Conservation (phyloP, 2,113 vertebrate species). For the Myrmecophaga tridactyla region DNA sequence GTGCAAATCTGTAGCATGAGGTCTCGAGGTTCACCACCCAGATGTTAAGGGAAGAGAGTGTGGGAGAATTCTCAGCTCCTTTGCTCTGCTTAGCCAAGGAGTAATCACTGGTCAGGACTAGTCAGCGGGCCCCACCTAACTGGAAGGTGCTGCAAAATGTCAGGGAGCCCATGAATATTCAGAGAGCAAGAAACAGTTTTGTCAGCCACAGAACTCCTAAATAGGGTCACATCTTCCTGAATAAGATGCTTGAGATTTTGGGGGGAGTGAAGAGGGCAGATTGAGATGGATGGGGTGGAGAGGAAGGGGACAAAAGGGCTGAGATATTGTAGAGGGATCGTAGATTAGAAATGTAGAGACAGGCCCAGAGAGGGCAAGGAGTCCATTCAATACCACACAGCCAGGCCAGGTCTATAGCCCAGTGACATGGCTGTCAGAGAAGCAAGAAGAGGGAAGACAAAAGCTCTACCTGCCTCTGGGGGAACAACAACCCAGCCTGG, state of each 20-base stretch:
- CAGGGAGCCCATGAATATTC: not conserved
- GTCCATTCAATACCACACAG: not conserved
- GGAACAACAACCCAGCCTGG: not conserved
- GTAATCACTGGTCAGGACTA: not conserved
- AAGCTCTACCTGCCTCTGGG: not conserved
- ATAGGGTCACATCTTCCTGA: not conserved
- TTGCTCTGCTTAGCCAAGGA: not conserved
- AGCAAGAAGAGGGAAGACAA: not conserved
- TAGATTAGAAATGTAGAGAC: not conserved
- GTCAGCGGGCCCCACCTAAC: not conserved
- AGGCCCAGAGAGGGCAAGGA: not conserved
- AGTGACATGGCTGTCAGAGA: not conserved
- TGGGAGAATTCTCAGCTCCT: not conserved
- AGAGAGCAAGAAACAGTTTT: slow-evolving; percentile 1
- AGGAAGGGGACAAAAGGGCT: not conserved
- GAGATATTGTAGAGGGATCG: not conserved
- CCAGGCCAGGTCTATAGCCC: not conserved
- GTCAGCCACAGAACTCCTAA: not conserved
- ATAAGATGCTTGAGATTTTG: not conserved
- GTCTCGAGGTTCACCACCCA: not conserved
- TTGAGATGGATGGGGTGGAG: not conserved
- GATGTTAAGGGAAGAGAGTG: not conserved
- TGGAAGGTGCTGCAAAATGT: not conserved
- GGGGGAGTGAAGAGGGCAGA: not conserved
- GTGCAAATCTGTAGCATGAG: not conserved